Percentiles rank a stretch among this genome's conserved stretches.
These are phyloP conservation scores for Tapera naevia DNA, from an alignment of 2,797 vertebrate species.

Conservation along the genomic window DNA sequence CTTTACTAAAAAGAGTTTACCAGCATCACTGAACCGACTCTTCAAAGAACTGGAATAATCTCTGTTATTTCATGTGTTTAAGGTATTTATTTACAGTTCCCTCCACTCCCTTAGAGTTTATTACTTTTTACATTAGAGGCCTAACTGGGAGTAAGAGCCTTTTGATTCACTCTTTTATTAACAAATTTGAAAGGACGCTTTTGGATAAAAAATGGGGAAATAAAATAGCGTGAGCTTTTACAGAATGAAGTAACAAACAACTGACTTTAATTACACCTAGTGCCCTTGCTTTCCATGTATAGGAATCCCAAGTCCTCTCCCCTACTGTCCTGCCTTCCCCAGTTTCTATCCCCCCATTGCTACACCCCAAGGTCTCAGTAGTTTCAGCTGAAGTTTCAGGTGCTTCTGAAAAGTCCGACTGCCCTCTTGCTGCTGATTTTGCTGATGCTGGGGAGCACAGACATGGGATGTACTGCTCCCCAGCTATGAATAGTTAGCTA, in stretches of 20 bases:
- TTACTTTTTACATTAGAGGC: neutral
- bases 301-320: neutral
- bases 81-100: neutral
- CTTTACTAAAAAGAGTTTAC: neutral
- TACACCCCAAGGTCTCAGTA: neutral
- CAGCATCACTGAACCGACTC: neutral
- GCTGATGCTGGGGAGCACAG: neutral
- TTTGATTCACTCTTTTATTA: neutral
- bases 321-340: neutral
- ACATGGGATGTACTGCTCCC: neutral
- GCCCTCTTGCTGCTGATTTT: neutral
- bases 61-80: neutral
- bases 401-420: neutral
- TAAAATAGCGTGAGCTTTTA: neutral
- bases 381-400: neutral
- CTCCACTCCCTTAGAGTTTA: neutral
- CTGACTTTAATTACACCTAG: neutral
- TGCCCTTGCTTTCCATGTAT: neutral
- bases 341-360: neutral
- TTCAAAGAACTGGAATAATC: neutral
- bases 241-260: neutral
- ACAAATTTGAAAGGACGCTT: neutral
- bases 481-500: neutral
- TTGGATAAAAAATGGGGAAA: neutral
- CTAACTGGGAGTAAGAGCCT: neutral